Percentiles rank a stretch among this genome's conserved stretches.
phyloP scores from a whole-genome alignment of 2,113 vertebrate species.

The Lates calcarifer region DNA sequence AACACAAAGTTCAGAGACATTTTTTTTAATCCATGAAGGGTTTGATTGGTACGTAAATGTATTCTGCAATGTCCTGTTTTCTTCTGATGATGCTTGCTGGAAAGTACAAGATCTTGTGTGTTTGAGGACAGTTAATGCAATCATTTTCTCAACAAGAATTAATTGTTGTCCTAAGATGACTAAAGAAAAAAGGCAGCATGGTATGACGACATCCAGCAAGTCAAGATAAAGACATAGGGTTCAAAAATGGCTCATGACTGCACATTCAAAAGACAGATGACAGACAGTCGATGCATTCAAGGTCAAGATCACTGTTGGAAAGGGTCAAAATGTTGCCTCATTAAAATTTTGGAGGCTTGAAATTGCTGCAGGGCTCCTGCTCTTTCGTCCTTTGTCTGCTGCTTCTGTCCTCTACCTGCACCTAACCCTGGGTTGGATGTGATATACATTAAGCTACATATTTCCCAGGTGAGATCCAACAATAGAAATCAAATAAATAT shows the following conservation, averaged over 20 bases:
- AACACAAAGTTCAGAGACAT: slow-evolving; percentile 7
- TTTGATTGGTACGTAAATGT: background rate
- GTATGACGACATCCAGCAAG: no score
- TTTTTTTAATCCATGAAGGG: background rate
- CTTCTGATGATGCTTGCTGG: no score
- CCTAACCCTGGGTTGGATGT: background rate
- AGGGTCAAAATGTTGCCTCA: background rate
- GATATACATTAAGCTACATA: no score
- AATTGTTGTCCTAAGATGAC: no score
- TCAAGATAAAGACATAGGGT: background rate
- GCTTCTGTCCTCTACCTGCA: background rate
- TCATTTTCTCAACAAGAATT: background rate
- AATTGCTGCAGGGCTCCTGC: background rate
- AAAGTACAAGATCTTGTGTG: no score
- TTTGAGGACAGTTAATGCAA: no score
- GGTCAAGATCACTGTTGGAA: background rate
- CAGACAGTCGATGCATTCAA: background rate
- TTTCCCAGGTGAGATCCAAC: background rate
- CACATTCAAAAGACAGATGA: background rate
- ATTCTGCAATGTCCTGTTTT: background rate
- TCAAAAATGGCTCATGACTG: background rate
- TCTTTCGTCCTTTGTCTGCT: background rate
- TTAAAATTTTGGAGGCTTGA: background rate
- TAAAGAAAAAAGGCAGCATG: no score
- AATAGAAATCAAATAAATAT: background rate